Conservation (phyloP, 2,888 invertebrate species). For the Patella ulyssiponensis region DNA sequence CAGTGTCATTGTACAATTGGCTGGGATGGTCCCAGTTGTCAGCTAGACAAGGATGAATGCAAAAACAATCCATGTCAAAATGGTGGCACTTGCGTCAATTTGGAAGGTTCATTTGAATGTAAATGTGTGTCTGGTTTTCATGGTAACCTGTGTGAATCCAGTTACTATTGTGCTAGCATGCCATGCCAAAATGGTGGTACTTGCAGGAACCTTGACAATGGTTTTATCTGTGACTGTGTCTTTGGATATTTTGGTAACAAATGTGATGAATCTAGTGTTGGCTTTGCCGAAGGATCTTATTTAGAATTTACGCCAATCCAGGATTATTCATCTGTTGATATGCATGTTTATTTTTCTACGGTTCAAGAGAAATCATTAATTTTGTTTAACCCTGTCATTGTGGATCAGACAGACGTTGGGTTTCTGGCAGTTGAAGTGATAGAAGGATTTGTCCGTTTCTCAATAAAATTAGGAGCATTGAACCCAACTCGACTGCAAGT, state of each 20-base stretch:
- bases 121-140: constrained; percentile 57
- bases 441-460: constrained; percentile 87
- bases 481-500: constrained; percentile 84
- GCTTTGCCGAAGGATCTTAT: constrained; percentile 90
- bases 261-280: constrained; percentile 91
- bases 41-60: constrained; percentile 75
- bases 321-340: constrained; percentile 87
- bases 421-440: constrained; percentile 93
- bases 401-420: constrained; percentile 78
- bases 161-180: constrained; percentile 50
- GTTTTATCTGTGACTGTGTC: constrained; percentile 84
- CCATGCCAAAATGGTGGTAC: constrained; percentile 61
- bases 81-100: constrained; percentile 82
- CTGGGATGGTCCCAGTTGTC: constrained; percentile 60
- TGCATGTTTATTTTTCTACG: constrained; percentile 90
- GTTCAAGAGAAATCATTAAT: constrained; percentile 88
- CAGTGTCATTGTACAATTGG: constrained; percentile 56
- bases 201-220: constrained; percentile 75
- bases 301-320: constrained; percentile 90
- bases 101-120: constrained; percentile 57
- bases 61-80: constrained; percentile 89
- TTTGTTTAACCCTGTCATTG: constrained; percentile 88
- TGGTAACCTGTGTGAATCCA: constrained; percentile 58
- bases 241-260: constrained; percentile 89
- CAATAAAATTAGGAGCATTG: constrained; percentile 81